Conservation (phyloP, 2,113 vertebrate species). For the Coregonus clupeaformis region DNA sequence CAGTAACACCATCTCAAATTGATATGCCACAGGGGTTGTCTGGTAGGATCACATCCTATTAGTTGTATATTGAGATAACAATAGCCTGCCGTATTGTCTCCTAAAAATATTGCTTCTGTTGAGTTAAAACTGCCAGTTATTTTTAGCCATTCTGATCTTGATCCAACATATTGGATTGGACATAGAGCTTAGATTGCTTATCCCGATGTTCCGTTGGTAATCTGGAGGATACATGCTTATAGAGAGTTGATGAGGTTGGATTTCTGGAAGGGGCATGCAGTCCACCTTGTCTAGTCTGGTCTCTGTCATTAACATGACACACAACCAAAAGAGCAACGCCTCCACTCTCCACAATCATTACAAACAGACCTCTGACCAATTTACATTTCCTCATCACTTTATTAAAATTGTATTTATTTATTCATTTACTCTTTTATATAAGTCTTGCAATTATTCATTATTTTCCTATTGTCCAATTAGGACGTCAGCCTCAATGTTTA, state of each 20-base stretch:
- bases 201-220: too few relatives aligned
- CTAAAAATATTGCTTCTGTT: too few relatives aligned
- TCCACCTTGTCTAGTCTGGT: not conserved
- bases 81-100: too few relatives aligned
- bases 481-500: not conserved
- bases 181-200: too few relatives aligned
- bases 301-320: not conserved
- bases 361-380: not conserved
- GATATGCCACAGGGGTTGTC: too few relatives aligned
- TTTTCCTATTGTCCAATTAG: conserved; percentile 3
- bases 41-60: too few relatives aligned
- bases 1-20: too few relatives aligned
- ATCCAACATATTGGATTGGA: too few relatives aligned
- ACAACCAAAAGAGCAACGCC: not conserved
- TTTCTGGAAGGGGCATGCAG: not conserved
- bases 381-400: not conserved
- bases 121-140: too few relatives aligned
- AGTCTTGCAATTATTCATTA: not conserved
- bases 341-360: not conserved
- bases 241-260: not conserved
- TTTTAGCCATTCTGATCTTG: too few relatives aligned
- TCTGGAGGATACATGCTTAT: too few relatives aligned
- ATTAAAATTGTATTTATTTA: not conserved
- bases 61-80: too few relatives aligned
- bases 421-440: not conserved